Base-by-base conservation (phyloP, 2,888 invertebrate species). In the Ametastegia equiseti region DNA sequence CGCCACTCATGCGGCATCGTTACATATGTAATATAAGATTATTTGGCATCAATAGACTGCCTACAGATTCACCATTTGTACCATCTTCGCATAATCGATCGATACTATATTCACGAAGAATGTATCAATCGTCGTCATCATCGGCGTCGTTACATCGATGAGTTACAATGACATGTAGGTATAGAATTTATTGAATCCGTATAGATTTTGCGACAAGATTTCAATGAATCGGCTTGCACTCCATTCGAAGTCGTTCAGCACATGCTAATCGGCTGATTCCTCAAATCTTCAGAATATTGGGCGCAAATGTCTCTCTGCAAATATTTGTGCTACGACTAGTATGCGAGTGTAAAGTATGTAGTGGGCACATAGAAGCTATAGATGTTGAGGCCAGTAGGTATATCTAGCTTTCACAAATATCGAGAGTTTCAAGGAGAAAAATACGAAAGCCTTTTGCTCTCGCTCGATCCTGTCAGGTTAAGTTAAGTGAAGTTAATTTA, bases 381-480 rank as follows among this genome's bases (percentile, higher is more conserved):
- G 30, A 7, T 30, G 60, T 60, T 60, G 30, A 60, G 60, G 60
- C 60, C 30, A 23, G 60, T 54, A 4, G 6, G 63, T 63, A 27
- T 63, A 47, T 11, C 19, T 30, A 54, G 75, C 75, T 75, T 75
- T 75, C 75, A 75, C 75, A 75, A 75, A 75, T 75, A 75, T 75
- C 75, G 75, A 75, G 75, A 75, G 75, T 75, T 75, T 36, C 57
- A 54, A 75, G 54, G 45, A 75, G 75, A 75, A 75, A 75, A 75
- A 54, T 75, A 39, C 75, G 75, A 75, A 75, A 75, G 75, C 54
- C 50, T 75, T 75, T 54, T 75, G 75, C 75, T 75, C 75, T 75
- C 75, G 54, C 57, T 50, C 50, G 54, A 39, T 67, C n/a, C 36
- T 19, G 75, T 30, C 36, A 54, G 54, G 75, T 75, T 54, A 6